These are phyloP conservation scores for Orthonyx spaldingii DNA, from an alignment of 2,113 vertebrate species.

Conservation along the genomic window DNA sequence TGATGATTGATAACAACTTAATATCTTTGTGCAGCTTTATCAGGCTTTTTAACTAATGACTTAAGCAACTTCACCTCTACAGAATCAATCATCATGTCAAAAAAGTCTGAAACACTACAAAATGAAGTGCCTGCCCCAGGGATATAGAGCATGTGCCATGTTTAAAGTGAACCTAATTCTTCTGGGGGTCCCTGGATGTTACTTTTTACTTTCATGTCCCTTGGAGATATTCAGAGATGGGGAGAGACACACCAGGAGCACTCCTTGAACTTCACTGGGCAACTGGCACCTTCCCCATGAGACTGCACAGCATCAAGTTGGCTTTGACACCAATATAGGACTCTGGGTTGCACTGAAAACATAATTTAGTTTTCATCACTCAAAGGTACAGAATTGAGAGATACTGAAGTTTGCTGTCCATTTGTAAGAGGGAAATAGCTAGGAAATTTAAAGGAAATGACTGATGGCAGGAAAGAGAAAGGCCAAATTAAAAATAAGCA, in stretches of 20 bases:
- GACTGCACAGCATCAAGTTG: too few species aligned
- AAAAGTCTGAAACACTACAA: constrained; percentile 33
- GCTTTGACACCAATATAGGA: too few species aligned
- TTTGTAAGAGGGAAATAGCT: background rate
- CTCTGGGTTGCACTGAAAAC: background rate
- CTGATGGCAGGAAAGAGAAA: background rate
- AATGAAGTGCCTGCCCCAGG: constrained; percentile 40
- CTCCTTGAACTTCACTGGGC: too few species aligned
- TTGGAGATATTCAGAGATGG: background rate
- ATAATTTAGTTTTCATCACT: background rate
- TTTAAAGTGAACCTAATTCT: constrained; percentile 30
- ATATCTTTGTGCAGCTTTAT: constrained; percentile 42
- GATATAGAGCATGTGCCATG: constrained; percentile 9
- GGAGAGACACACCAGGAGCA: background rate
- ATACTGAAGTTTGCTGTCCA: background rate
- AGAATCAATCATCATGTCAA: constrained; percentile 55
- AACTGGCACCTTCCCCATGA: too few species aligned
- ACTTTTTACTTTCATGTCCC: constrained; percentile 19
- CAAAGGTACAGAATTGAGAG: background rate
- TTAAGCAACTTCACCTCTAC: constrained; percentile 33
- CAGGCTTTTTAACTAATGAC: constrained; percentile 57
- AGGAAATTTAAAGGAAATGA: background rate
- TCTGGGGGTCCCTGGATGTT: background rate
- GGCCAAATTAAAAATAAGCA: background rate
- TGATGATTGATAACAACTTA: constrained; percentile 42